phyloP scores from a whole-genome alignment of 2,888 invertebrate species.

The Seladonia tumulorum region DNA sequence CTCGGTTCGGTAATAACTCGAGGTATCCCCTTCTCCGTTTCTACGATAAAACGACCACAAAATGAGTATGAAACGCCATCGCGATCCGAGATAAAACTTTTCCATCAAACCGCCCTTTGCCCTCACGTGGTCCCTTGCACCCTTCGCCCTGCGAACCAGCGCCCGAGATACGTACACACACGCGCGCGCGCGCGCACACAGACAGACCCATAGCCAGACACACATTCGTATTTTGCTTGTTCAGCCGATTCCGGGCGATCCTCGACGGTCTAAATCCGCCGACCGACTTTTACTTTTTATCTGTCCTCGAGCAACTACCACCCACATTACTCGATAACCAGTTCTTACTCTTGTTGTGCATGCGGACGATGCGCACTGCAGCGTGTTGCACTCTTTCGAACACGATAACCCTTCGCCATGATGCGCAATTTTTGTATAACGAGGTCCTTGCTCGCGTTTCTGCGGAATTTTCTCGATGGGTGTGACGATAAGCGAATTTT shows the following conservation, averaged over 20 bases:
- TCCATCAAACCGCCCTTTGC: constrained; percentile 42
- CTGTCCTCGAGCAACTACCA: constrained; percentile 17
- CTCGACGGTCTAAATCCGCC: constrained; percentile 42
- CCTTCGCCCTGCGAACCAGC: not conserved
- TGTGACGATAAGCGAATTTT: not conserved
- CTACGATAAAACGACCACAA: constrained; percentile 53
- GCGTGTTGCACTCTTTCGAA: not conserved
- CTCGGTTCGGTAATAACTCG: constrained; percentile 38
- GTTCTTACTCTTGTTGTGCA: not conserved
- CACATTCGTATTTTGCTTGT: constrained; percentile 45
- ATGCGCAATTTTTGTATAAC: not conserved
- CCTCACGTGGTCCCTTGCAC: not conserved
- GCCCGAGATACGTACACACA: not conserved
- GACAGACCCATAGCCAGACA: not conserved
- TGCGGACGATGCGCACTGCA: not conserved
- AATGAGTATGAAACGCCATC: constrained; percentile 56
- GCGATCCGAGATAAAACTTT: constrained; percentile 60
- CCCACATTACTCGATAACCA: constrained; percentile 34
- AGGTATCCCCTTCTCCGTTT: constrained; percentile 10
- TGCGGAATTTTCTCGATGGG: not conserved
- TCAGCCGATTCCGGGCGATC: constrained; percentile 52
- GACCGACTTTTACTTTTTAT: constrained; percentile 17
- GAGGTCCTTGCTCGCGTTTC: not conserved
- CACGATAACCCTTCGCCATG: not conserved
- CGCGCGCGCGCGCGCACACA: too few species aligned